Conservation (phyloP, 2,888 invertebrate species). For the Thera britannica region DNA sequence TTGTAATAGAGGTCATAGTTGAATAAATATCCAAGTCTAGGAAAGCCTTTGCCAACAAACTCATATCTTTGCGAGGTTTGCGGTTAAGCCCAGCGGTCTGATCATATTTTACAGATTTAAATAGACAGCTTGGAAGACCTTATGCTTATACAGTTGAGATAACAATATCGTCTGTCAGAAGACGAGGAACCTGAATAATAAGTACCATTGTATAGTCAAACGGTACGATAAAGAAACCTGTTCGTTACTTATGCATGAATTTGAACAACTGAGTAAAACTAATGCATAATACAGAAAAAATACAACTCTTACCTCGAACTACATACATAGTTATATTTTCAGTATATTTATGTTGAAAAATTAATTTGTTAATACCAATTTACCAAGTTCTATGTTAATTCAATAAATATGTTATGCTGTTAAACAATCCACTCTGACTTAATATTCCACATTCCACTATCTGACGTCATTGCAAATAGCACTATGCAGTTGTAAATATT, state of each 20-base stretch:
- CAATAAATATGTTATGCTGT: background rate
- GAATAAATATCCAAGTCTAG: constrained; percentile 28
- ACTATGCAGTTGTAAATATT: constrained; percentile 37
- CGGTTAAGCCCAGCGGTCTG: constrained; percentile 36
- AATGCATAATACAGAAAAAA: constrained; percentile 2
- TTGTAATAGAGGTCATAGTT: constrained; percentile 38
- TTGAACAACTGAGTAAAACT: constrained; percentile 6
- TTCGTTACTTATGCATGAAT: constrained; percentile 11
- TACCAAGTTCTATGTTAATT: too few species aligned
- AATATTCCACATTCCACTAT: constrained; percentile 21
- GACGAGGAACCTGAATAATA: constrained; percentile 17
- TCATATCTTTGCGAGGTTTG: constrained; percentile 40
- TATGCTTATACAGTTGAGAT: constrained; percentile 14
- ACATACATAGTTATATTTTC: background rate
- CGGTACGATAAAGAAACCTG: constrained; percentile 20
- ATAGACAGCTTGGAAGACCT: constrained; percentile 28
- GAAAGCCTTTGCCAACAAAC: constrained; percentile 37
- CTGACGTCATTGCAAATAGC: constrained; percentile 15
- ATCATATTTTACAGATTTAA: constrained; percentile 40
- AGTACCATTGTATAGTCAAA: constrained; percentile 11
- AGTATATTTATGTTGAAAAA: background rate
- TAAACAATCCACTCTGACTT: constrained; percentile 7
- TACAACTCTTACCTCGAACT: background rate
- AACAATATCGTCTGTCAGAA: constrained; percentile 19
- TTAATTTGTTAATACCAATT: too few species aligned